Base-by-base conservation (phyloP, 2,797 vertebrate genomes). In the Smutsia gigantea region DNA sequence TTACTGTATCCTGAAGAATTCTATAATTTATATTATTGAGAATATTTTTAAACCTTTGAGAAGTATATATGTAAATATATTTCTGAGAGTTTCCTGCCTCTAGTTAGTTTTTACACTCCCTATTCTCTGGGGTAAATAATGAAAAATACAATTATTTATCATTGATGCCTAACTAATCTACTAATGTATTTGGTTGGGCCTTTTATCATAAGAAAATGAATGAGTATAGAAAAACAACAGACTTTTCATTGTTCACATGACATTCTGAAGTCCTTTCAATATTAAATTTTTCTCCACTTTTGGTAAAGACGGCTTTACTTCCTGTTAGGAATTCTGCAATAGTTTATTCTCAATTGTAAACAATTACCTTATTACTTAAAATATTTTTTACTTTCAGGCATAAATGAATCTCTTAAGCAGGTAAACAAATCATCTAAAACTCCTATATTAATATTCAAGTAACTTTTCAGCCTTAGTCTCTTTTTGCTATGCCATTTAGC, bases 321-420 rank as follows among this genome's bases (percentile, higher is more conserved):
- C 29, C 77, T 75, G 1, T 68, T 77, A 93, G n/a, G 13, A 83
- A 90, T 71, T 61, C 23, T 86, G 4, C 31, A 89, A 37, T 53
- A 81, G 53, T 64, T 92, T 92, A 57, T 82, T 94, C 12, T 92
- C 34, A 90, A 11, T 79, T 87, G 9, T 7, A 88, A 42, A 75
- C 4, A 83, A 31, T 89, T 90, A 61, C 53, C 12, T 81, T 74
- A 77, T 77, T 93, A 85, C 13, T 55, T 86, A 89, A 95, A 87
- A 55, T 39, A 37, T 29, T 64, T 75, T 72, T 75, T 66, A 66
- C 23, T 51, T 93, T 66, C 3, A 51, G 27, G 14, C 49, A 87
- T 71, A 83, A 89, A 87, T 78, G 49, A 79, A 39, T 90, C 39
- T 64, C 18, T 92, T 75, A 89, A 91, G 51, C 55, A 90, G 49